A percentile compares a stretch with the other conserved stretches of the same genome.
Evolutionary conservation across 2,113 vertebrate species (phyloP).

Genomic region (Sterrhoptilus dennistouni): DNA sequence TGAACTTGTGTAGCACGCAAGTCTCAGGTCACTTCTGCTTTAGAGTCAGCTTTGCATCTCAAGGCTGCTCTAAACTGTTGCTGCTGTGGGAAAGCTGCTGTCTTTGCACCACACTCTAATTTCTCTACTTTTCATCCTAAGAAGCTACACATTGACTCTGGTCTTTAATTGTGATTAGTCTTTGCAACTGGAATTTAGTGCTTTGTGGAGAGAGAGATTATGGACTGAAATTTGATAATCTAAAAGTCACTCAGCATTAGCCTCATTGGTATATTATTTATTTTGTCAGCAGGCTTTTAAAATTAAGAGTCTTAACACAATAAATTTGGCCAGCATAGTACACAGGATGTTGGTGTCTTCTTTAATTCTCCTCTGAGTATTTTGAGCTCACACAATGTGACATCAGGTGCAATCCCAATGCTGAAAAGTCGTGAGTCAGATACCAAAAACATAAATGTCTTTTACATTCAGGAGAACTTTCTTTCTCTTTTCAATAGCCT

Average conservation of each 20-base stretch:
- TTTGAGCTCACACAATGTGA: background rate
- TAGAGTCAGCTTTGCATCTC: background rate
- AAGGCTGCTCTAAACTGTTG: background rate
- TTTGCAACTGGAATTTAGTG: background rate
- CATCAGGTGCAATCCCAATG: background rate
- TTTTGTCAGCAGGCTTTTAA: background rate
- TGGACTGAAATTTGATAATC: background rate
- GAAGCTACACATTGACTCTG: background rate
- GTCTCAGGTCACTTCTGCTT: background rate
- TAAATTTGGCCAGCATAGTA: background rate
- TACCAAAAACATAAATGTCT: background rate
- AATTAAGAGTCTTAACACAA: background rate
- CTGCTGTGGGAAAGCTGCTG: background rate
- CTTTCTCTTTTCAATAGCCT: background rate
- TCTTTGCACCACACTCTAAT: background rate
- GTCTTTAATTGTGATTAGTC: background rate
- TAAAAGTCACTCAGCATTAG: background rate
- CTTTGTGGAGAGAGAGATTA: background rate
- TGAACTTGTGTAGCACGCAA: background rate
- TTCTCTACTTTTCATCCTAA: background rate
- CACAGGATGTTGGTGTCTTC: background rate
- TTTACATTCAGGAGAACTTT: background rate
- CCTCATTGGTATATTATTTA: background rate
- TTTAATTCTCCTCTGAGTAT: background rate
- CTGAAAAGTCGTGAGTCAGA: background rate